These are phyloP conservation scores for Melieria crassipennis DNA, from an alignment of 2,888 invertebrate genomes.

Conservation along the genomic window DNA sequence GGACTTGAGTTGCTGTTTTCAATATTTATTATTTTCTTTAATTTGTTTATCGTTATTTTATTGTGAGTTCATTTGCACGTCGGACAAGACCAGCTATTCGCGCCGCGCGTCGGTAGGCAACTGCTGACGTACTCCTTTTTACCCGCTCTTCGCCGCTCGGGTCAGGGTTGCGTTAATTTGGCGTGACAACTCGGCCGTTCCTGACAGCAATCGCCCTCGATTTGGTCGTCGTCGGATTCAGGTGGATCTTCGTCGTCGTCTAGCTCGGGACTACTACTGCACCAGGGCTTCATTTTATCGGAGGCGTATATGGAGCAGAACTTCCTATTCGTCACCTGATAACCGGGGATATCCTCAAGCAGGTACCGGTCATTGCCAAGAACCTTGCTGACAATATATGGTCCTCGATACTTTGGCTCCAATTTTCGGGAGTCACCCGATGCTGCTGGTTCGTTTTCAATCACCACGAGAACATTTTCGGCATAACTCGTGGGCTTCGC, in stretches of 20 bases:
- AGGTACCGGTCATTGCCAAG: slow-evolving; percentile 41
- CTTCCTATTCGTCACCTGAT: slow-evolving; percentile 30
- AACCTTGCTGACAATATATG: slow-evolving; percentile 33
- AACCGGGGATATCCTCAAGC: slow-evolving; percentile 39
- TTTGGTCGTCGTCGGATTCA: slow-evolving; percentile 9
- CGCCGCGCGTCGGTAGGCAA: too few species aligned
- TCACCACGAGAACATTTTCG: slow-evolving; percentile 21
- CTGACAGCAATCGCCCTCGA: slow-evolving; percentile 29
- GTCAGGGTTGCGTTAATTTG: too few species aligned
- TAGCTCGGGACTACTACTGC: slow-evolving; percentile 18
- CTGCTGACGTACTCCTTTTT: too few species aligned
- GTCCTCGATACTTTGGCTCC: slow-evolving; percentile 38
- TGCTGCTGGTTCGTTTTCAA: slow-evolving; percentile 32
- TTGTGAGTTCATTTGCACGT: too few species aligned
- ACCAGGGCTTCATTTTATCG: slow-evolving; percentile 41
- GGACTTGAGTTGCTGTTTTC: too few species aligned
- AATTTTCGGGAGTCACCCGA: slow-evolving; percentile 42
- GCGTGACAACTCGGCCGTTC: slow-evolving; percentile 7
- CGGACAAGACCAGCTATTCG: too few species aligned
- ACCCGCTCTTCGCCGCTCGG: too few species aligned
- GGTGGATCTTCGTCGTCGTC: not conserved
- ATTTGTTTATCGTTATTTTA: too few species aligned
- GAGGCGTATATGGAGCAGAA: slow-evolving; percentile 32
- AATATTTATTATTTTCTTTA: too few species aligned
- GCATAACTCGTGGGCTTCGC: slow-evolving; percentile 6